These are phyloP conservation scores for Lithophane semibrunnea DNA, from an alignment of 2,888 invertebrate genomes.

Conservation along the genomic window DNA sequence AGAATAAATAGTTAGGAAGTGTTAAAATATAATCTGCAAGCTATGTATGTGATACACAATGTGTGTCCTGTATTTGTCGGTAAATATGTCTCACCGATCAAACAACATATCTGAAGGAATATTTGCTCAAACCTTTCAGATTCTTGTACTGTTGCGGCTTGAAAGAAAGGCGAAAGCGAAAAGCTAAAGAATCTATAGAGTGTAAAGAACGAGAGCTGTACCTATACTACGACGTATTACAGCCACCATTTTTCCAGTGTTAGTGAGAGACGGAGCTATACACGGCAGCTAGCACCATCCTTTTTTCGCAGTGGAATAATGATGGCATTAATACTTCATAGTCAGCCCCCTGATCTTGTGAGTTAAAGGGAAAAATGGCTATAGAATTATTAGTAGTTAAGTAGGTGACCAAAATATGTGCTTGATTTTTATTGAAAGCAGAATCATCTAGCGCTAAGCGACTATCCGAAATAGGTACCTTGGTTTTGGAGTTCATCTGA, in stretches of 20 bases:
- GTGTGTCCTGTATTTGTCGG: constrained; percentile 83
- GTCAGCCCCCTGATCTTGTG: background rate
- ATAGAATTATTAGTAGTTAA: background rate
- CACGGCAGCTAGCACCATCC: too few species aligned
- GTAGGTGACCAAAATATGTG: background rate
- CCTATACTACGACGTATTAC: too few species aligned
- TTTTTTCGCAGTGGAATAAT: too few species aligned
- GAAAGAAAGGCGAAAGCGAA: constrained; percentile 61
- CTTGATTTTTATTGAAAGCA: background rate
- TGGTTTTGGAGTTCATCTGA: background rate
- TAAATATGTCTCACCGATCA: constrained; percentile 89
- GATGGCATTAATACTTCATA: too few species aligned
- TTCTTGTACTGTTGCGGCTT: constrained; percentile 72
- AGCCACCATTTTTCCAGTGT: too few species aligned
- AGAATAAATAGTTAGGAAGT: constrained; percentile 17
- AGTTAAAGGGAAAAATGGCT: background rate
- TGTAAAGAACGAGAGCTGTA: background rate
- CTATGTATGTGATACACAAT: constrained; percentile 68
- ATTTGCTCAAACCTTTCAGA: constrained; percentile 85
- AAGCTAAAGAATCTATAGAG: background rate
- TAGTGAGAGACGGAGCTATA: too few species aligned
- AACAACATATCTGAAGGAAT: constrained; percentile 88
- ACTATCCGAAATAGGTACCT: background rate
- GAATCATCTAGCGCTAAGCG: background rate
- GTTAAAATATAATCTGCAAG: constrained; percentile 52